Conservation (phyloP, 2,888 invertebrate species). For the Nymphalis polychloros region DNA sequence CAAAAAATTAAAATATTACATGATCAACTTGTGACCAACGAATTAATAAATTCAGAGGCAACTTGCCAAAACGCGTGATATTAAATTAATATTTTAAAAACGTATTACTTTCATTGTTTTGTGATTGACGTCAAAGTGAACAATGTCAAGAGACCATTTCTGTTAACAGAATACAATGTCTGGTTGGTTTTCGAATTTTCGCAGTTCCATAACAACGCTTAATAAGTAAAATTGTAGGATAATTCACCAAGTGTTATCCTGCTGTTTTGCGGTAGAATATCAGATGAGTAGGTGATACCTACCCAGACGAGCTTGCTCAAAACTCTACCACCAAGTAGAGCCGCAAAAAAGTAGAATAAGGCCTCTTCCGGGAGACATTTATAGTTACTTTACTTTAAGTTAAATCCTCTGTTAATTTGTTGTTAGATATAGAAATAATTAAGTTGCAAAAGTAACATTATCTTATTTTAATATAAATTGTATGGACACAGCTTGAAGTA, state of each 20-base stretch:
- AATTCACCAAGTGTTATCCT: no score
- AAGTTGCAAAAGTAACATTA: no score
- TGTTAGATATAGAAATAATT: no score
- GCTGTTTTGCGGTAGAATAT: no score
- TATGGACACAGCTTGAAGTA: no score
- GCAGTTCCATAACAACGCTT: constrained; percentile 23
- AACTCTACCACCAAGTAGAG: no score
- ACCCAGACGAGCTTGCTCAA: no score
- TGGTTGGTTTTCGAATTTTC: constrained; percentile 26
- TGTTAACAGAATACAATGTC: constrained; percentile 25
- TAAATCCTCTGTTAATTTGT: background rate
- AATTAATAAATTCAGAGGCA: constrained; percentile 15
- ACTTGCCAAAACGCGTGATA: constrained; percentile 18
- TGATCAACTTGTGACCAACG: background rate
- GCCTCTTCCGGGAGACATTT: no score
- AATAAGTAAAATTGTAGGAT: constrained; percentile 18
- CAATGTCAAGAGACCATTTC: constrained; percentile 32
- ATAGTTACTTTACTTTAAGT: no score
- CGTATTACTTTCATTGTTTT: constrained; percentile 42
- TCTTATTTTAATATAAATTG: background rate
- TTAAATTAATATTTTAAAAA: constrained; percentile 42
- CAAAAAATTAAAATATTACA: background rate
- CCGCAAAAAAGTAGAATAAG: no score
- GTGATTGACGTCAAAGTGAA: constrained; percentile 42
- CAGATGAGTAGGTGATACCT: no score